Evolutionary conservation across 2,113 vertebrate species (phyloP), one percentile per base, ranked within the genome.

Genomic region (Actenoides hombroni): DNA sequence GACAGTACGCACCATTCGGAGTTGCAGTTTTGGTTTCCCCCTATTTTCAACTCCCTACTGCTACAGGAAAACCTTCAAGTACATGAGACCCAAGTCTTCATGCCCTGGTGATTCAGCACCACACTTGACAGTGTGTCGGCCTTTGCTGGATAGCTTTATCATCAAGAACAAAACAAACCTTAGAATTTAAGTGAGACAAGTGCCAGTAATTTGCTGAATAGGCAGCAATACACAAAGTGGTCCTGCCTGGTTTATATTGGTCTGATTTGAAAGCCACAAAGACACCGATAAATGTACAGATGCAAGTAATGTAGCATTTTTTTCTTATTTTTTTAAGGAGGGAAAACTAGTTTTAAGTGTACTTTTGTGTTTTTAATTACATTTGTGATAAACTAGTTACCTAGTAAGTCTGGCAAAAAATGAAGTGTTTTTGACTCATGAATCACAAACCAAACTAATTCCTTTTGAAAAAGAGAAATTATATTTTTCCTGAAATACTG

Each of bases 41-140:
- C 37, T 40, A 9, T 44, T 86, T 70, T 46, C 28, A 44, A 33
- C 24, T 80, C 60, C 63, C 26, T 61, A 28, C 20, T 84, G 51
- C 69, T 67, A 31, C 3, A 49, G 60, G 33, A 13, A 51, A 86
- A 77, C 21, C 16, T 54, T 49, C 40, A 59, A 48, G 64, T 51
- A 49, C 0, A 0, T 0, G 4, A 75, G 68, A 40, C 25, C 63
- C 51, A 51, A 13, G 16, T 25, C 44, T 56, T 57, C 46, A 12
- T 6, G 17, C 17, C n/a, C 35, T 35, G 26, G 49, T 67, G 64
- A 70, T 7, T 35, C 54, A 37, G 77, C 60, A 74, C 53, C 46
- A 37, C 29, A 8, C 33, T 31, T 29, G 3, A 4, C 28, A 4
- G 0, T 1, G 19, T 24, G 49, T 63, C 86, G 63, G 49, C 54